phyloP scores from a whole-genome alignment of 2,113 vertebrate species.

The Solea senegalensis region DNA sequence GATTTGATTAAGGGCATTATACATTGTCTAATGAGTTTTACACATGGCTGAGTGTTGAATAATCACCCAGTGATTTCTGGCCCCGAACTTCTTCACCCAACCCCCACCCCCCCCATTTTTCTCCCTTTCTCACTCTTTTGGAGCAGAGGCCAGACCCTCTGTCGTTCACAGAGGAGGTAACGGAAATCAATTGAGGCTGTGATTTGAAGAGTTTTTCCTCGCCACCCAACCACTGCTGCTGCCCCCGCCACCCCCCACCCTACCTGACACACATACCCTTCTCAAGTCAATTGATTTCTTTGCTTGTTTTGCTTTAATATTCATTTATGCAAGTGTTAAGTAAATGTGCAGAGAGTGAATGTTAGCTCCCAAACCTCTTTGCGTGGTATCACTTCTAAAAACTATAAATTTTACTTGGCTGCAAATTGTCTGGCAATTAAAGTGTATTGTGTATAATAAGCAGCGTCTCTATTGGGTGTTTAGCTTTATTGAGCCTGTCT shows the following conservation, averaged over 20 bases:
- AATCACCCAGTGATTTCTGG: constrained; percentile 89
- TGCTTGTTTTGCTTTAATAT: constrained; percentile 81
- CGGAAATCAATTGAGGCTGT: constrained; percentile 80
- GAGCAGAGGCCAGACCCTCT: constrained; percentile 58
- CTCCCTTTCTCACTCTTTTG: constrained; percentile 53
- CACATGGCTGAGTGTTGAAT: constrained; percentile 97
- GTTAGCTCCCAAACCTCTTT: constrained; percentile 67
- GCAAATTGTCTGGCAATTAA: constrained; percentile 80
- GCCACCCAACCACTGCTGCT: not conserved
- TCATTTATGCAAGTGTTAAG: constrained; percentile 71
- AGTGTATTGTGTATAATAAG: constrained; percentile 71
- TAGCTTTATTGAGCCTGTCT: constrained; percentile 73
- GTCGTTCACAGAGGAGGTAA: constrained; percentile 68
- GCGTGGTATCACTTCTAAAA: constrained; percentile 65
- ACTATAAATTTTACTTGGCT: constrained; percentile 66
- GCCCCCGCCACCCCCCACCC: constrained; percentile 4
- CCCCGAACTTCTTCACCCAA: constrained; percentile 75
- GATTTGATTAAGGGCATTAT: constrained; percentile 99
- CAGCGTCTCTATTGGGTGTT: constrained; percentile 61
- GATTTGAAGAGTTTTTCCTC: constrained; percentile 75
- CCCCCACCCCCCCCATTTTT: constrained; percentile 67
- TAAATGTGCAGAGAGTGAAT: constrained; percentile 73
- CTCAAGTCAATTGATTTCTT: constrained; percentile 75
- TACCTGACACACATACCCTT: not conserved
- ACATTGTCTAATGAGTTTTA: constrained; percentile 99